Evolutionary conservation across 1,140 invertebrate species (phyloP).

Genomic region (Scaptodrosophila lebanonensis): DNA sequence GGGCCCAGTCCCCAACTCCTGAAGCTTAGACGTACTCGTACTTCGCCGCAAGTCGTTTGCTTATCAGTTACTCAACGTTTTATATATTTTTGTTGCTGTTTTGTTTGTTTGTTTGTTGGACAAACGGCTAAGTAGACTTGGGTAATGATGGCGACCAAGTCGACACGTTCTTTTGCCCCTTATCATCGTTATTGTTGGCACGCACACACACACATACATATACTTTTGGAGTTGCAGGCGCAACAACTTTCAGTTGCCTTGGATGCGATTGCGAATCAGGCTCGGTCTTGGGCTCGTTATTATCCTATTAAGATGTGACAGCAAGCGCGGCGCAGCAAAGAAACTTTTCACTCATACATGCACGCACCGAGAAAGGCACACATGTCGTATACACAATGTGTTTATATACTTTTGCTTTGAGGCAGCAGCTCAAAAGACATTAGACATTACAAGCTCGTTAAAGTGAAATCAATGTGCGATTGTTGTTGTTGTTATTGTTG

Average conservation of each 20-base stretch:
- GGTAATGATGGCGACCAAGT: conserved; percentile 14
- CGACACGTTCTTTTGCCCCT: conserved; percentile 68
- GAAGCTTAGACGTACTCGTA: too few relatives aligned
- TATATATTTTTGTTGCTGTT: conserved; percentile 40
- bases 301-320: conserved; percentile 74
- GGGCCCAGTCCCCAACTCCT: too few relatives aligned
- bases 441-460: conserved; percentile 73
- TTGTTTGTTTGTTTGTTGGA: conserved; percentile 27
- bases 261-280: too few relatives aligned
- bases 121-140: conserved; percentile 16
- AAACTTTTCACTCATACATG: conserved; percentile 61
- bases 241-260: conserved; percentile 63
- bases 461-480: conserved; percentile 74
- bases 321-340: conserved; percentile 33
- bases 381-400: conserved; percentile 68
- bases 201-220: conserved; percentile 38
- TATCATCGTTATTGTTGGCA: conserved; percentile 70
- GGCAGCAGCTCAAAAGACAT: conserved; percentile 44
- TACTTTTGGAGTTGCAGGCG: conserved; percentile 57
- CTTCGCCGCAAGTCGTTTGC: conserved; percentile 62
- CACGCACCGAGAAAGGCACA: conserved; percentile 32
- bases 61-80: conserved; percentile 65
- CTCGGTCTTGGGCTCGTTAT: conserved; percentile 66
- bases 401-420: conserved; percentile 68
- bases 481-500: conserved; percentile 49